Base-by-base conservation (phyloP, 64 coral and sea anemone species). In the Montipora capricornis region DNA sequence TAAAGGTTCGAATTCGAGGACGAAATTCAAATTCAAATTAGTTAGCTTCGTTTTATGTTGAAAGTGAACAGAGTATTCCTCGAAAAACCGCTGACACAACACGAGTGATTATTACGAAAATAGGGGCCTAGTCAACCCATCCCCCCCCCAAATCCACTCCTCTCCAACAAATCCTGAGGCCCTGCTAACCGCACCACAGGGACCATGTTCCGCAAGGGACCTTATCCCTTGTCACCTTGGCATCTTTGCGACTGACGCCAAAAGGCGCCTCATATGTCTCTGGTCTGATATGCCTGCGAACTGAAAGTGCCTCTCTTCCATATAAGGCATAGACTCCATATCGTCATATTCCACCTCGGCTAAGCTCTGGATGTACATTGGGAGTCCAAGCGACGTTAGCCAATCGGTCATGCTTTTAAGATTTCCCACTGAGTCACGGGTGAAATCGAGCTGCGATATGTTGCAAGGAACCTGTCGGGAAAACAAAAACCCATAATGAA, bases 271-370 rank as follows among this genome's bases (percentile, higher is more conserved):
- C 91, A 98, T 94, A 83, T 98, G 97, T 12, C 91, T 83, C 0
- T 83, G 91, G 17, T 98, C 94, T 11, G 93, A 92, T 77, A 96
- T 87, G 14, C 94, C 92, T 16, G 97, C 97, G 81, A 86, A 98
- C 14, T 94, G 81, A 73, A 96, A 94, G 64, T 96, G 97, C 68
- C 57, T 95, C 79, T 94, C 91, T 89, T 93, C 88, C 76, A 98
- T 91, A 75, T 84, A 84, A 51, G 94, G 97, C 82, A 98, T 91
- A 49, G 20, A 74, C 13, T 52, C 61, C 96, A 98, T 98, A 68
- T 95, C 94, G 44, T 98, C 96, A 91, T 95, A 98, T 45, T 93
- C 87, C 20, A 95, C 96, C 68, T 98, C 96, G 13, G 47, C 79
- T 4, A 98, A 52, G 17, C 90, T 95, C 16, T 93, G 88, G 15